Conservation (phyloP, 37 sponge, comb jelly and placozoan genomes). For the Spongilla lacustris region DNA sequence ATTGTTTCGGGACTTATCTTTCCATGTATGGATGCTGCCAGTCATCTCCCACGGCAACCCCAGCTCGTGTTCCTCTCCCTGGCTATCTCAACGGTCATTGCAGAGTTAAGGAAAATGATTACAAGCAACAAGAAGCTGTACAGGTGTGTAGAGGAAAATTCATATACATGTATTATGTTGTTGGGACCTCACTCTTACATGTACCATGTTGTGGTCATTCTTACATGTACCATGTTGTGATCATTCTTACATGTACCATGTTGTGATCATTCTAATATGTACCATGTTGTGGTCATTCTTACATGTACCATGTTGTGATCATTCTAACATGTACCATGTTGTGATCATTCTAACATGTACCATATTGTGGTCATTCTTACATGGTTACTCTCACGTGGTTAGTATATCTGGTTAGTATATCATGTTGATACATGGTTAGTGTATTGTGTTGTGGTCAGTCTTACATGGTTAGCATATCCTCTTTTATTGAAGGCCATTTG, state of each 20-base stretch:
- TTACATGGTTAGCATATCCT: not conserved
- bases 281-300: not conserved
- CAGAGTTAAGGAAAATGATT: conserved; percentile 23
- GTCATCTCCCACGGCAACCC: not conserved
- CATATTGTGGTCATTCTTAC: not conserved
- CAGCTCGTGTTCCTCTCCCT: conserved; percentile 9
- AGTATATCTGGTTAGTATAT: too few relatives aligned
- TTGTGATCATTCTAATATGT: not conserved
- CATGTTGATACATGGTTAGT: too few relatives aligned
- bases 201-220: not conserved
- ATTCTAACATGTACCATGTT: not conserved
- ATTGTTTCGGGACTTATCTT: conserved; percentile 19
- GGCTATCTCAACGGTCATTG: conserved; percentile 2
- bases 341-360: not conserved
- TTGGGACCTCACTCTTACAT: not conserved
- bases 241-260: not conserved
- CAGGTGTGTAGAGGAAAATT: not conserved
- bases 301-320: too few relatives aligned
- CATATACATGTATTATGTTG: not conserved
- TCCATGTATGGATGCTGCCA: conserved; percentile 35
- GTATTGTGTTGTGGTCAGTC: not conserved
- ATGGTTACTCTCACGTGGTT: not conserved
- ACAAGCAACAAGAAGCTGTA: conserved; percentile 24
- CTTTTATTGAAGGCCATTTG: not conserved
- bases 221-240: too few relatives aligned